phyloP scores from a whole-genome alignment of 1,140 invertebrate genomes.

The Drosophila nigrodunni region DNA sequence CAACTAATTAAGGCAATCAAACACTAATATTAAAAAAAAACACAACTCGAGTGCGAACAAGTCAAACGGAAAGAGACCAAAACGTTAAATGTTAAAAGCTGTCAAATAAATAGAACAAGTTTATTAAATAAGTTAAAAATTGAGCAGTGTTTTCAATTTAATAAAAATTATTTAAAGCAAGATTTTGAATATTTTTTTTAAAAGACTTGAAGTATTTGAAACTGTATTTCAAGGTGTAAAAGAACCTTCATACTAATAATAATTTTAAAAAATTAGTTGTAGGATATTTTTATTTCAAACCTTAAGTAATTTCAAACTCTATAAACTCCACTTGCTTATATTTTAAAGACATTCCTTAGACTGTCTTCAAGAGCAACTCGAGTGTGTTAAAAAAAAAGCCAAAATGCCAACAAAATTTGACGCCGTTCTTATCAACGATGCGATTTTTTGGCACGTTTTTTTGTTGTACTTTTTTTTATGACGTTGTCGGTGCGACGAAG shows the following conservation, averaged over 20 bases:
- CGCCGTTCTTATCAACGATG: slow-evolving; percentile 71
- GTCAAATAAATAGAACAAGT: neutral
- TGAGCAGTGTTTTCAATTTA: too few species aligned
- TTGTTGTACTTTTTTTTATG: slow-evolving; percentile 44
- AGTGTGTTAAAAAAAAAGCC: slow-evolving; percentile 4
- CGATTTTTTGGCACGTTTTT: slow-evolving; percentile 72
- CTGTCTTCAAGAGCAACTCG: slow-evolving; percentile 8
- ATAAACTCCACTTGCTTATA: neutral
- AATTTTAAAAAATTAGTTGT: too few species aligned
- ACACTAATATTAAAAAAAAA: neutral
- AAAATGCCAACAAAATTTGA: slow-evolving; percentile 39
- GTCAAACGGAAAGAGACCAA: neutral
- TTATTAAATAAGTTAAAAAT: too few species aligned
- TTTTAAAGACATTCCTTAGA: slow-evolving; percentile 5
- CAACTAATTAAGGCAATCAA: slow-evolving; percentile 14
- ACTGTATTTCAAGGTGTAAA: too few species aligned
- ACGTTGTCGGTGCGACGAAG: slow-evolving; percentile 44
- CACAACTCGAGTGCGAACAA: neutral
- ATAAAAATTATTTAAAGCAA: too few species aligned
- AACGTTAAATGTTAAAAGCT: neutral
- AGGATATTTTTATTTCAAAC: too few species aligned
- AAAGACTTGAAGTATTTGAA: too few species aligned
- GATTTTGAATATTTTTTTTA: too few species aligned
- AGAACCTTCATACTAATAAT: too few species aligned
- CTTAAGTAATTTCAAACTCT: neutral